Conservation (phyloP, 2,797 vertebrate species). For the Bryconaethiops microstoma region DNA sequence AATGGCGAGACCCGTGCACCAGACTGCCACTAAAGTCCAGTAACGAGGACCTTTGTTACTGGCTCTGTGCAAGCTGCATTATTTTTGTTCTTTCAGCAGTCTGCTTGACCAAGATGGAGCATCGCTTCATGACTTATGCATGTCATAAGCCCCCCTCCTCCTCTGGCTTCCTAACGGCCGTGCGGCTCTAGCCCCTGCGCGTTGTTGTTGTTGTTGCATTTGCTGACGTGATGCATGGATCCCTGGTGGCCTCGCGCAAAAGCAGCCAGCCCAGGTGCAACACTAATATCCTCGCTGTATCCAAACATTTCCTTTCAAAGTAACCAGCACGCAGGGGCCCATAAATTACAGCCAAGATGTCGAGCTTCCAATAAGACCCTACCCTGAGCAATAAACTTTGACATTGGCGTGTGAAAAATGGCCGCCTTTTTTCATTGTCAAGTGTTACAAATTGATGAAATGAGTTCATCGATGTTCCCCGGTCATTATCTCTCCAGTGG, state of each 20-base stretch:
- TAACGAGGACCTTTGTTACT: slow-evolving; percentile 53
- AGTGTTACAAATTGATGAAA: slow-evolving; percentile 97
- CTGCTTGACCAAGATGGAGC: slow-evolving; percentile 66
- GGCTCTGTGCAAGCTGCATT: slow-evolving; percentile 40
- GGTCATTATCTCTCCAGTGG: slow-evolving; percentile 95
- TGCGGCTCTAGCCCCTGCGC: slow-evolving; percentile 29
- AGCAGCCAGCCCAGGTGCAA: slow-evolving; percentile 96
- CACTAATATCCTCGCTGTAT: slow-evolving; percentile 93
- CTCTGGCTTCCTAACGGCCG: slow-evolving; percentile 60
- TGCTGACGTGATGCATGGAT: slow-evolving; percentile 87
- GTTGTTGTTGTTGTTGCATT: slow-evolving; percentile 70
- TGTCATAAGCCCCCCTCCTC: slow-evolving; percentile 64
- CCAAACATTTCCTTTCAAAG: slow-evolving; percentile 99
- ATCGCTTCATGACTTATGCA: slow-evolving; percentile 73
- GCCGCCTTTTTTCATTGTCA: slow-evolving; percentile 89
- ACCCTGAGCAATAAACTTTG: slow-evolving; percentile 89
- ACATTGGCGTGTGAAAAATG: slow-evolving; percentile 91
- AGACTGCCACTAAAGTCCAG: slow-evolving; percentile 27
- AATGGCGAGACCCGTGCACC: slow-evolving; percentile 18
- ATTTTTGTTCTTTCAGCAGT: slow-evolving; percentile 56
- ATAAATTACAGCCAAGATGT: slow-evolving; percentile 96
- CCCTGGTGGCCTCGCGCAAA: slow-evolving; percentile 85
- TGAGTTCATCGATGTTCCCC: slow-evolving; percentile 92
- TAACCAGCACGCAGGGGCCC: slow-evolving; percentile 92
- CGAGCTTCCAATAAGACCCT: slow-evolving; percentile 86